Percentiles rank a stretch among this genome's conserved stretches.
These are phyloP conservation scores for Telmatherina bonti DNA, from an alignment of 2,797 vertebrate species.

Conservation along the genomic window DNA sequence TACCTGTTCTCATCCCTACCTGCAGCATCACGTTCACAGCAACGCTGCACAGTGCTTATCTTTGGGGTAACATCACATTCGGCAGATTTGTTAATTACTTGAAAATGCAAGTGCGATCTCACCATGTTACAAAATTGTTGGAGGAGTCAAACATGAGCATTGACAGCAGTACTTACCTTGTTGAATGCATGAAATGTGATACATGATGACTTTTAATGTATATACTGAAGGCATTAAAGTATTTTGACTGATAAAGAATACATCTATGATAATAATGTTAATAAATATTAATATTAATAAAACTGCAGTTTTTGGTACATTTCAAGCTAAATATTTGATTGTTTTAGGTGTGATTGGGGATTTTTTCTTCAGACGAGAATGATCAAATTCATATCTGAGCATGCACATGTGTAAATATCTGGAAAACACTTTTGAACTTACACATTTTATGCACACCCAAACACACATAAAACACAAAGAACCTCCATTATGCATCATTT, in stretches of 20 bases:
- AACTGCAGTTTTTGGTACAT: too few species aligned
- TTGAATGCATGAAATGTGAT: background rate
- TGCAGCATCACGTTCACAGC: conserved; percentile 6
- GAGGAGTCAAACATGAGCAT: background rate
- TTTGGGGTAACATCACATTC: conserved; percentile 1
- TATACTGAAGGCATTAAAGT: too few species aligned
- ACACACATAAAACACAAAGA: conserved; percentile 30
- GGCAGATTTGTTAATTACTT: conserved; percentile 9
- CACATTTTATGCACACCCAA: conserved; percentile 12
- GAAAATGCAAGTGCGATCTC: background rate
- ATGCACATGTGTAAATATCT: background rate
- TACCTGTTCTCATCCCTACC: background rate
- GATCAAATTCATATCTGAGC: conserved; percentile 32
- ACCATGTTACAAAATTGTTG: background rate
- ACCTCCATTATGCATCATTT: conserved; percentile 48
- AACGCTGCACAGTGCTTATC: background rate
- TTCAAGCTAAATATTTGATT: background rate
- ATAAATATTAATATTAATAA: too few species aligned
- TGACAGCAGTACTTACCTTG: background rate
- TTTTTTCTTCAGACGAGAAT: conserved; percentile 4
- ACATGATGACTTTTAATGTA: background rate
- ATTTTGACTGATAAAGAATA: too few species aligned
- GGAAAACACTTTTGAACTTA: conserved; percentile 10
- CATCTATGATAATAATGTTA: too few species aligned
- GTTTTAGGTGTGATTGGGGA: conserved; percentile 4